Evolutionary conservation across 2,888 invertebrate genomes (phyloP), one percentile per base, ranked within the genome.

Genomic region (Eulithis testata): DNA sequence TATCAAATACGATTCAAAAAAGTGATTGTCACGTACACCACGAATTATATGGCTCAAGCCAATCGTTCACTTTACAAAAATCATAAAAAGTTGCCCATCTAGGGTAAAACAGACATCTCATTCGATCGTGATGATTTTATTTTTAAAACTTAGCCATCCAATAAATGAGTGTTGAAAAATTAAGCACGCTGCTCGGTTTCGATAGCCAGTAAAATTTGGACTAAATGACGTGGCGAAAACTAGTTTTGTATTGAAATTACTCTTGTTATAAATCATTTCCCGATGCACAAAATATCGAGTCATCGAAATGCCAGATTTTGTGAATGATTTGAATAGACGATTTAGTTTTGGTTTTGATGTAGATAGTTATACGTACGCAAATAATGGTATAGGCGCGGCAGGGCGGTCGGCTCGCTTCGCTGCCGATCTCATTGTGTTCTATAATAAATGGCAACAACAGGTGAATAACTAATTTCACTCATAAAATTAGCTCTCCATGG

Each of bases 381-480:
- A 91, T 88, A 88, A 89, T 87, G 82, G 84, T 78, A 37, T 12
- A 84, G 90, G 91, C 78, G 87, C 85, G 89, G 86, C 85, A 64
- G 58, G 57, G 63, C 79, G 56, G 57, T 60, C 79, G 86, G 81
- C 78, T 81, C 87, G 85, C 82, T 86, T 74, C 84, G 81, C 81
- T 86, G 87, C 82, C 82, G 83, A 71, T 79, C 81, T 78, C 87
- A 90, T 93, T 93, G 92, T 92, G 80, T 78, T 83, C 84, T 87
- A 86, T 89, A 88, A 91, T 91, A 92, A 93, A 93, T 91, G 89
- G 87, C 91, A 91, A 90, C 90, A 91, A 90, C 92, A 93, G 92
- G 92, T 93, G 91, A 92, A 91, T 90, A 88, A 91, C 90, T 92
- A 91, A 92, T 93, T 93, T 92, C 88, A 89, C 89, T 90, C 86